Evolutionary conservation across 2,113 vertebrate genomes (phyloP), one percentile per base, ranked within the genome.

Genomic region (Macroglossus sobrinus): DNA sequence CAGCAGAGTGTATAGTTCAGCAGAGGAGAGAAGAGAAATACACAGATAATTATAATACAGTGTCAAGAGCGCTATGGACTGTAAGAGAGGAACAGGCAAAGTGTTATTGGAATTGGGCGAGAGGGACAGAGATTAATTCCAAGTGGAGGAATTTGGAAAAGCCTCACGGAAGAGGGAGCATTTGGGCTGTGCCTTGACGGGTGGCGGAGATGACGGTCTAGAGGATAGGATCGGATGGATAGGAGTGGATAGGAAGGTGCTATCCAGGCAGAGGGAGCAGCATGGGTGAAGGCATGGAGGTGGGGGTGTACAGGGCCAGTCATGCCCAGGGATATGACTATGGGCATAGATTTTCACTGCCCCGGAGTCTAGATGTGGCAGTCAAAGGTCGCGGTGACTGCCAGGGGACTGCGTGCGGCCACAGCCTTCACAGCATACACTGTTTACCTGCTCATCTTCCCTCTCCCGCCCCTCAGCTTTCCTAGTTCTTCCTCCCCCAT

Each of bases 21-120:
- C n/a, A 57, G 76, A 74, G 59, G 80, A 75, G 92, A 69, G 64
- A 82, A 97, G 89, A 94, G 33, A 80, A 82, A 81, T 74, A 74
- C 63, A 91, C 71, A 93, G n/a, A 79, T 91, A 85, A 95, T 78
- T 89, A 59, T 88, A 92, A 80, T 53, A 69, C 26, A 68, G 4
- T 28, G 69, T 82, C 78, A 63, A 64, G 92, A 85, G n/a, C 45
- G 40, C 43, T 81, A 13, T 85, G 63, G 81, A 47, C 38, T 91
- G 10, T 66, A 28, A 63, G 64, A 94, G 33, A 85, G 40, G 24
- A 91, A 82, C 28, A 93, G 89, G 86, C 38, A 35, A 43, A 33
- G 28, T 43, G 45, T 80, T 80, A 75, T n/a, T 94, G 89, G 64
- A 90, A 89, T 93, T 84, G 28, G 66, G 33, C n/a, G 57, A 75